Conservation (phyloP, 35 echinoderm and acorn worm species). For the Stichopus chloronotus region DNA sequence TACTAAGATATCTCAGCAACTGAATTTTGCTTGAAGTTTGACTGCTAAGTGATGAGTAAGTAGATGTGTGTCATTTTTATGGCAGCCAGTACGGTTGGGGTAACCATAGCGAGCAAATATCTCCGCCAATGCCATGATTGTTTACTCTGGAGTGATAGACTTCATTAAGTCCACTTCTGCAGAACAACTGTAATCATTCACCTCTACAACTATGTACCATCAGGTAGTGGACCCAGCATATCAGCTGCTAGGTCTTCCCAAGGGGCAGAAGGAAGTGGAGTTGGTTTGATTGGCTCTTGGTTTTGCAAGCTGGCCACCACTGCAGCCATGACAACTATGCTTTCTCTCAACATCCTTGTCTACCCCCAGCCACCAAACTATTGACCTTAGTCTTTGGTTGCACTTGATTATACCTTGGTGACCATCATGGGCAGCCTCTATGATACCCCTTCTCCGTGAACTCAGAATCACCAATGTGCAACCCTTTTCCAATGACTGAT, state of each 20-base stretch:
- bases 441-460: background rate
- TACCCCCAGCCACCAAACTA: constrained; percentile 57
- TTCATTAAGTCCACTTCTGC: background rate
- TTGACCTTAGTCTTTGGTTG: constrained; percentile 53
- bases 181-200: background rate
- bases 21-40: no score
- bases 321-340: constrained; percentile 67
- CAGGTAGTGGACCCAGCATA: constrained; percentile 29
- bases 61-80: no score
- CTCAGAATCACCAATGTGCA: background rate
- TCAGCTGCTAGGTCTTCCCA: constrained; percentile 71
- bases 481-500: background rate
- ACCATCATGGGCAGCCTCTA: constrained; percentile 1
- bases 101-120: no score
- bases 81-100: no score
- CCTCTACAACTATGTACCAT: background rate
- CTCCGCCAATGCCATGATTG: no score
- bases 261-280: constrained; percentile 61
- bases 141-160: background rate
- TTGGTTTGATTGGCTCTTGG: constrained; percentile 57
- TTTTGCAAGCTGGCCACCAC: constrained; percentile 47
- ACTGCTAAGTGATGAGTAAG: no score
- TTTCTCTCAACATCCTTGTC: constrained; percentile 28
- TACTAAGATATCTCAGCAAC: no score
- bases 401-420: constrained; percentile 42